Evolutionary conservation across 2,888 invertebrate genomes (phyloP), one percentile per base, ranked within the genome.

Genomic region (Biston betularia): DNA sequence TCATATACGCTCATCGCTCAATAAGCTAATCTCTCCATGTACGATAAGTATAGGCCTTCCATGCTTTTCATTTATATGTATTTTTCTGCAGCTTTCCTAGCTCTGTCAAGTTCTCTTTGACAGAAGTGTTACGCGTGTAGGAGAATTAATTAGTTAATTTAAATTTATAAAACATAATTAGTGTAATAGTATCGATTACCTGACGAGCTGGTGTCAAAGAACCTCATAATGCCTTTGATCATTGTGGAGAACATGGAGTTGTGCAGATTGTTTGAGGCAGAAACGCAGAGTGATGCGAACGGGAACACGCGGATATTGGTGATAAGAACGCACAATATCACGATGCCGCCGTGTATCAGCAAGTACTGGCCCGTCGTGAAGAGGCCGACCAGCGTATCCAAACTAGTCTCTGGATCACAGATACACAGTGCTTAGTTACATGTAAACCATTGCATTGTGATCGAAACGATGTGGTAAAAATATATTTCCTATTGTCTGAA

Each of bases 181-280:
- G 10, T 15, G 15, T 54, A 15, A 9, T 50, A n/a, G 14, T 34
- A 9, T 54, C 62, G 15, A n/a, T 68, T 80, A 92, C 93, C 93
- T 75, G 96, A 95, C 2, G 98, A 97, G 85, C 98, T 98, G 0
- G 95, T 96, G 79, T 98, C 97, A 82, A 98, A 98, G 86, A 98
- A 98, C 55, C 94, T 77, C 91, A 93, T 93, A 63, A 94, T 85
- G 7, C 93, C 94, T 68, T 83, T 87, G n/a, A 93, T 84, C 90
- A 93, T 89, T 5, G 87, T 89, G 1, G 88, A 88, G 83, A 97
- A 97, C 96, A 97, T 96, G 11, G 75, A 87, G 79, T 96, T 95
- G 84, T 97, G 97, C 0, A 97, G 91, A 35, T 93, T 95, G 69
- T 94, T 94, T 0, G 97, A 96, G 0, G 97, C 95, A 6, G 89